Evolutionary conservation across 2,113 vertebrate species (phyloP).

Genomic region (Protobothrops mucrosquamatus): DNA sequence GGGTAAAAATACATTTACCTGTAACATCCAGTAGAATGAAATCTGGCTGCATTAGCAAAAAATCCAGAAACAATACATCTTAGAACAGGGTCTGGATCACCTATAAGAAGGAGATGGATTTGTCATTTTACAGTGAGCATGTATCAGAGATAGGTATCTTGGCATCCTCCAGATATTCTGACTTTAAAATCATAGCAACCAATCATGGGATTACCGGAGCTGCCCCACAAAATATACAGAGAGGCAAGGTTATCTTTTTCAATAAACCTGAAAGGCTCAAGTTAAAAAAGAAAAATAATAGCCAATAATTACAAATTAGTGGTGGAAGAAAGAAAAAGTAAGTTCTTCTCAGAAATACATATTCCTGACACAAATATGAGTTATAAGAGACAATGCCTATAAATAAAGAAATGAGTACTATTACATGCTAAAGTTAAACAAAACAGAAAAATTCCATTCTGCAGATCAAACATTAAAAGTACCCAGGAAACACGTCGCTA

Average conservation of each 20-base stretch:
- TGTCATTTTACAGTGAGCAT: not conserved
- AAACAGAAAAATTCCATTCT: not conserved
- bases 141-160: not conserved
- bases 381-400: not conserved
- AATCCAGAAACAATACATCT: slow-evolving; percentile 94
- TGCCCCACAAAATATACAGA: not conserved
- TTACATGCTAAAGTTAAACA: slow-evolving; percentile 4
- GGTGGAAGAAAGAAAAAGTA: not conserved
- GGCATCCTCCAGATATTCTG: not conserved
- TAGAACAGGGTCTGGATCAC: slow-evolving; percentile 94
- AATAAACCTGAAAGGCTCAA: not conserved
- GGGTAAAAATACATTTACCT: slow-evolving; percentile 69
- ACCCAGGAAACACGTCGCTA: not conserved
- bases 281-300: not conserved
- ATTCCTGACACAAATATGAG: not conserved
- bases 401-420: not conserved
- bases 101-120: slow-evolving; percentile 59
- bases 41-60: slow-evolving; percentile 93
- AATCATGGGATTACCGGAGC: not conserved
- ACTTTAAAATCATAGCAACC: not conserved
- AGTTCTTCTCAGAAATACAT: not conserved
- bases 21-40: slow-evolving; percentile 94
- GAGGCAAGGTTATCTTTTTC: not conserved
- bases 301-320: not conserved
- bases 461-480: not conserved